Percentiles rank a stretch among this genome's conserved stretches.
These are phyloP conservation scores for Coccyzus lansbergi DNA, from an alignment of 2,797 vertebrate genomes.

Conservation along the genomic window DNA sequence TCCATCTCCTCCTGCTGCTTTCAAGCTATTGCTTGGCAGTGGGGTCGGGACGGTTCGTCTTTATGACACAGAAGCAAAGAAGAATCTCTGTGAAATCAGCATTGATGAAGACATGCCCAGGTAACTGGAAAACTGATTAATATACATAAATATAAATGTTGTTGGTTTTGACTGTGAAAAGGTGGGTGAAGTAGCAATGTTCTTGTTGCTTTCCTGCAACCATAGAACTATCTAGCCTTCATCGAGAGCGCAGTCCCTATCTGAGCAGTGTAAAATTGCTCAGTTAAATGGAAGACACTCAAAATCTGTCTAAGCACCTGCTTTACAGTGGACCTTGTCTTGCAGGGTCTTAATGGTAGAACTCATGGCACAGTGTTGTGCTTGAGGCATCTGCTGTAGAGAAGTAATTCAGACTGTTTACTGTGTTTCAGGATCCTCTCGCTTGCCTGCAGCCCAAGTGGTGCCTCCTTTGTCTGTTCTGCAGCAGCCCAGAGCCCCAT, in stretches of 20 bases:
- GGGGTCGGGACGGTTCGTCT: slow-evolving; percentile 92
- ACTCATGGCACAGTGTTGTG: not conserved
- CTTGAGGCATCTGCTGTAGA: not conserved
- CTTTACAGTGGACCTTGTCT: not conserved
- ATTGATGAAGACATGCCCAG: slow-evolving; percentile 92
- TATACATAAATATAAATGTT: not conserved
- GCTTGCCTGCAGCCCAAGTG: slow-evolving; percentile 92
- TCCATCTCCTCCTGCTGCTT: slow-evolving; percentile 6
- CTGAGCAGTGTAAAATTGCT: not conserved
- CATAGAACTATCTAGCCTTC: not conserved
- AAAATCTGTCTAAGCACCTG: not conserved
- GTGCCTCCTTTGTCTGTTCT: slow-evolving; percentile 94
- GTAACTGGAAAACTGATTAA: slow-evolving; percentile 69
- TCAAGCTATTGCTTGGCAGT: slow-evolving; percentile 91
- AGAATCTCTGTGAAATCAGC: slow-evolving; percentile 94
- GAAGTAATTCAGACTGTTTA: not conserved
- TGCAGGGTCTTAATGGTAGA: not conserved
- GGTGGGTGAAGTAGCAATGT: not conserved
- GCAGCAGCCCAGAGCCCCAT: slow-evolving; percentile 84
- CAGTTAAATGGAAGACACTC: not conserved
- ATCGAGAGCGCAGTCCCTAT: not conserved
- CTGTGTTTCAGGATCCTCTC: slow-evolving; percentile 88
- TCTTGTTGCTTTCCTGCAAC: not conserved
- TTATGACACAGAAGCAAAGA: slow-evolving; percentile 98
- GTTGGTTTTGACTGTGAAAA: not conserved